phyloP scores from a whole-genome alignment of 2,113 vertebrate genomes.

The Helogale parvula region DNA sequence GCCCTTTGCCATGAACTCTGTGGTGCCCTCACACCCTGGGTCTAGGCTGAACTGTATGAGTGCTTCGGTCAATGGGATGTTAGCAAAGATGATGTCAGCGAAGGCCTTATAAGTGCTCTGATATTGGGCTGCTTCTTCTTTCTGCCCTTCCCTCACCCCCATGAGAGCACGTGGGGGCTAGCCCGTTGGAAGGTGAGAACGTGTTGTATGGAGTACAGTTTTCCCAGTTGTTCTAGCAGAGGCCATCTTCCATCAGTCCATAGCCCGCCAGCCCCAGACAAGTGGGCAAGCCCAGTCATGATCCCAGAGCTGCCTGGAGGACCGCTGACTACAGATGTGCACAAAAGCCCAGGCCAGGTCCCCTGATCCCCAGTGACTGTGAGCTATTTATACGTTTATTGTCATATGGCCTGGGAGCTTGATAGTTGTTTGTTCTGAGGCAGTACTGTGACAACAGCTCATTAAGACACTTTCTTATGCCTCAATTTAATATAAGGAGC shows the following conservation, averaged over 20 bases:
- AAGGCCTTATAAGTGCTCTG: neutral
- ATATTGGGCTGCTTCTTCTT: neutral
- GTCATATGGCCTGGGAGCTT: neutral
- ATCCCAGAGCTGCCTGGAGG: neutral
- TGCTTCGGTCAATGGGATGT: neutral
- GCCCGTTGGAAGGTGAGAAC: neutral
- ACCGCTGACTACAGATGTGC: neutral
- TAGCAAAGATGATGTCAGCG: neutral
- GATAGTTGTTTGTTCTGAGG: neutral
- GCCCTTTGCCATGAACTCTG: neutral
- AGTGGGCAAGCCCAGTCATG: rapidly evolving
- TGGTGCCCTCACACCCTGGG: neutral
- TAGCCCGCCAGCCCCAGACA: neutral
- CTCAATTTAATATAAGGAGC: neutral
- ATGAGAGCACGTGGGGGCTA: neutral
- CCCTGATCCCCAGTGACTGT: neutral
- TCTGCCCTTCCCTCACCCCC: neutral
- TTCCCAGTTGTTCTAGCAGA: neutral
- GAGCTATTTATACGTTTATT: neutral
- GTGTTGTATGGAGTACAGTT: neutral
- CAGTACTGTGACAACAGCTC: neutral
- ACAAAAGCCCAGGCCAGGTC: neutral
- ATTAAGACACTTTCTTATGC: neutral
- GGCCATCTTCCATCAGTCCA: neutral
- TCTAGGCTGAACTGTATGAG: neutral